Conservation (phyloP, 2,888 invertebrate species). For the Melitaea athalia region DNA sequence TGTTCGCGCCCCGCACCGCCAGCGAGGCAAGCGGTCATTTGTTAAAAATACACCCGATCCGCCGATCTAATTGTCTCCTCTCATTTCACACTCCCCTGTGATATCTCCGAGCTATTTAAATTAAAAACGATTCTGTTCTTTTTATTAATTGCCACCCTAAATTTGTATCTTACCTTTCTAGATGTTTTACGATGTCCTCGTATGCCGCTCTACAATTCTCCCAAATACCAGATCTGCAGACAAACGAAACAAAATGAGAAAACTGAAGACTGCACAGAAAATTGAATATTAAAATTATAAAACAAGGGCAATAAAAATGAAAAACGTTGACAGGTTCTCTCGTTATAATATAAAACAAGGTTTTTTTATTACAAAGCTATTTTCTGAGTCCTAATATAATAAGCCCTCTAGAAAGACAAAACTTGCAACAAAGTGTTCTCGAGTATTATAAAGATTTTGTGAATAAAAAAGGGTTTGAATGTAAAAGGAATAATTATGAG, state of each 20-base stretch:
- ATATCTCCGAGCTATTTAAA: slow-evolving; percentile 70
- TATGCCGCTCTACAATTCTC: slow-evolving; percentile 97
- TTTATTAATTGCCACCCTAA: slow-evolving; percentile 11
- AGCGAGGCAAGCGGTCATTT: slow-evolving; percentile 74
- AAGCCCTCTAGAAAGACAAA: slow-evolving; percentile 51
- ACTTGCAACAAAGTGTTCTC: slow-evolving; percentile 57
- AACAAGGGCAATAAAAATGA: slow-evolving; percentile 49
- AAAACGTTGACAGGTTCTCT: slow-evolving; percentile 42
- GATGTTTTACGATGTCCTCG: slow-evolving; percentile 96
- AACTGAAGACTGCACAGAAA: slow-evolving; percentile 58
- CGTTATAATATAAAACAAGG: slow-evolving; percentile 46
- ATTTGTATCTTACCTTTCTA: slow-evolving; percentile 89
- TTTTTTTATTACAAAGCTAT: slow-evolving; percentile 44
- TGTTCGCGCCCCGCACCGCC: slow-evolving; percentile 63
- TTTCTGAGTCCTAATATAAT: slow-evolving; percentile 42
- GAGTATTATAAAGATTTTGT: slow-evolving; percentile 69
- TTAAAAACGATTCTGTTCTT: slow-evolving; percentile 48
- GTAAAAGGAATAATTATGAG: slow-evolving; percentile 80
- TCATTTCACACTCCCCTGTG: slow-evolving; percentile 79
- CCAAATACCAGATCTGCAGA: slow-evolving; percentile 92
- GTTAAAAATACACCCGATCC: slow-evolving; percentile 83
- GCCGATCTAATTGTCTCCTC: slow-evolving; percentile 81
- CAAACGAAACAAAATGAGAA: slow-evolving; percentile 75
- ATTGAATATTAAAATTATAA: slow-evolving; percentile 47
- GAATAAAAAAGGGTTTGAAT: slow-evolving; percentile 72